Evolutionary conservation across 2,888 invertebrate species (phyloP).

Genomic region (Melinopterus prodromus): DNA sequence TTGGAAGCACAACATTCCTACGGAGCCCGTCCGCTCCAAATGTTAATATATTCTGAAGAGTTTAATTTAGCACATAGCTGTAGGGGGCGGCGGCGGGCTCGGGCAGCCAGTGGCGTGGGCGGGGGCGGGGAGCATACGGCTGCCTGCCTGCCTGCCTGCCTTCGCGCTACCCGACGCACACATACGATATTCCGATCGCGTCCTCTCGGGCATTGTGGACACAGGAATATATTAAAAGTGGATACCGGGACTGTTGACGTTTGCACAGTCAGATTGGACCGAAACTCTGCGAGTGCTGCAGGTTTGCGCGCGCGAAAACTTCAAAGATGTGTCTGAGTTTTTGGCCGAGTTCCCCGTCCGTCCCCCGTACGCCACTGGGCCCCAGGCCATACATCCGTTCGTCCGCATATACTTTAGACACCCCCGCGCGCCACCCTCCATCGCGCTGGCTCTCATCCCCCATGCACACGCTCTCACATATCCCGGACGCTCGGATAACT

Average conservation of each 20-base stretch:
- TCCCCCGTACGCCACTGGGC: constrained; percentile 6
- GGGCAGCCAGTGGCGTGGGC: constrained; percentile 38
- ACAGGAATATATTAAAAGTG: constrained; percentile 62
- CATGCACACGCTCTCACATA: constrained; percentile 18
- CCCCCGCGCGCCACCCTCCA: constrained; percentile 19
- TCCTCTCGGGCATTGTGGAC: constrained; percentile 60
- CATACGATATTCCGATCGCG: constrained; percentile 60
- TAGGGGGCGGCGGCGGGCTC: constrained; percentile 51
- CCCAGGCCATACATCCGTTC: constrained; percentile 12
- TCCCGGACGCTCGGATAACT: constrained; percentile 19
- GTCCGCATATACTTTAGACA: constrained; percentile 25
- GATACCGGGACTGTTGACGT: constrained; percentile 60
- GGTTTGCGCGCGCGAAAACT: constrained; percentile 31
- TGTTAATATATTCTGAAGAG: constrained; percentile 62
- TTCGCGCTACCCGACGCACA: constrained; percentile 44
- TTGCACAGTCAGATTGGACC: constrained; percentile 52
- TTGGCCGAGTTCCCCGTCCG: neutral
- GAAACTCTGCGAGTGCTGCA: constrained; percentile 30
- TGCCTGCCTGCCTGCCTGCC: constrained; percentile 39
- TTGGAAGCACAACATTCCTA: constrained; percentile 47
- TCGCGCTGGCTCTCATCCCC: constrained; percentile 12
- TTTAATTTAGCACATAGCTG: constrained; percentile 62
- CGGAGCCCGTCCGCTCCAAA: constrained; percentile 55
- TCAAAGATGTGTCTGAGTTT: constrained; percentile 35
- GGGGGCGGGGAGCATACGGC: constrained; percentile 6